These are phyloP conservation scores for Liolophura sinensis DNA, from an alignment of 1,140 invertebrate genomes.

Conservation along the genomic window DNA sequence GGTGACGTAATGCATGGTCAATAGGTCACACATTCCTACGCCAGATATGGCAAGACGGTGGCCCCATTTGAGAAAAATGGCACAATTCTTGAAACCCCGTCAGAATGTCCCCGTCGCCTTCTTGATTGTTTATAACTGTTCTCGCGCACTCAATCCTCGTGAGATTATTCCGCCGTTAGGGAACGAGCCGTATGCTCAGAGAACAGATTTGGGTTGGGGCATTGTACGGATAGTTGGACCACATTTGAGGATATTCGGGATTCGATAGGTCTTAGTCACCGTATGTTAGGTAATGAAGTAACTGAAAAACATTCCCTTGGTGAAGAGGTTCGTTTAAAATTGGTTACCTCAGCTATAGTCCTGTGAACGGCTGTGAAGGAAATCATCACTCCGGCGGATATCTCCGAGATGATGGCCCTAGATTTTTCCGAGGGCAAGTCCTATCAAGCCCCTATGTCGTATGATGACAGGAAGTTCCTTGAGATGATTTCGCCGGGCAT, in stretches of 20 bases:
- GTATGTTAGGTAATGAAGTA: too few relatives aligned
- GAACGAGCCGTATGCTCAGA: conserved; percentile 15
- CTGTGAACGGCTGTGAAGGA: neutral
- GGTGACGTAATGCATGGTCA: conserved; percentile 22
- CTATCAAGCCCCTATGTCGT: conserved; percentile 13
- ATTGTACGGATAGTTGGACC: conserved; percentile 13
- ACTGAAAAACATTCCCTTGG: too few relatives aligned
- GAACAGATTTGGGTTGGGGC: conserved; percentile 17
- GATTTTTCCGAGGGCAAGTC: too few relatives aligned
- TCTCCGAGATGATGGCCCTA: too few relatives aligned
- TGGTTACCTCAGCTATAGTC: neutral
- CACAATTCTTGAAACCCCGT: too few relatives aligned
- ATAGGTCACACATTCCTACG: conserved; percentile 18
- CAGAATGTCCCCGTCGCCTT: conserved; percentile 14
- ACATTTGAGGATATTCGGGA: too few relatives aligned
- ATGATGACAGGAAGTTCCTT: conserved; percentile 15
- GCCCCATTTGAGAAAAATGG: conserved; percentile 17
- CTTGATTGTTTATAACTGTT: conserved; percentile 21
- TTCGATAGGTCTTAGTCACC: too few relatives aligned
- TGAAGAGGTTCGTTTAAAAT: neutral
- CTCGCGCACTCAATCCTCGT: conserved; percentile 9
- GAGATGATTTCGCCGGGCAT: conserved; percentile 9
- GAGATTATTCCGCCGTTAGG: conserved; percentile 11
- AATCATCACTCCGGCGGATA: conserved; percentile 4
- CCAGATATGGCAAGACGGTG: conserved; percentile 12